These are phyloP conservation scores for Hermodice carunculata DNA, from an alignment of 2,888 invertebrate species.

Conservation along the genomic window DNA sequence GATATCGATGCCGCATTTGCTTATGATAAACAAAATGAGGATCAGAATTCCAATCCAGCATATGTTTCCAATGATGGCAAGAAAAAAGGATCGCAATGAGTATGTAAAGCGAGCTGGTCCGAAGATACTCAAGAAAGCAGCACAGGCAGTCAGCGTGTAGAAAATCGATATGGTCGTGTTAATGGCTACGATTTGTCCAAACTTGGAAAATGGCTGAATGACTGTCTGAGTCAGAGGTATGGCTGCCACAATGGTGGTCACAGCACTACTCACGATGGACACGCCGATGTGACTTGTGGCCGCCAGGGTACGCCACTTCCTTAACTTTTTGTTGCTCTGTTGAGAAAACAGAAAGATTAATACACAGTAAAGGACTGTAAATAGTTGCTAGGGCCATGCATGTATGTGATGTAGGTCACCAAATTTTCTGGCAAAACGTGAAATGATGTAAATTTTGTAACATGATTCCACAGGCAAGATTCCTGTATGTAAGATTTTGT, in stretches of 20 bases:
- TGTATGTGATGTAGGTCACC: no score
- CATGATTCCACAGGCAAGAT: no score
- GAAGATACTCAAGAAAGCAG: constrained; percentile 53
- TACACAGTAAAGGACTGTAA: no score
- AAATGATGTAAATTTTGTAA: no score
- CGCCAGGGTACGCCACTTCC: constrained; percentile 55
- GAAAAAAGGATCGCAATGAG: constrained; percentile 3
- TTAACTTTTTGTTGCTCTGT: constrained; percentile 45
- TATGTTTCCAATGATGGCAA: constrained; percentile 14
- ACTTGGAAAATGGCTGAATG: constrained; percentile 63
- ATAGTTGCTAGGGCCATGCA: no score
- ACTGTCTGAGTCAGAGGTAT: constrained; percentile 62
- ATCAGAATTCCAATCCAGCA: constrained; percentile 40
- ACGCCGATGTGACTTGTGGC: constrained; percentile 63
- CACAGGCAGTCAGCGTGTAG: constrained; percentile 59
- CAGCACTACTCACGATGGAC: constrained; percentile 59
- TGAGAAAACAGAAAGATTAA: constrained; percentile 3
- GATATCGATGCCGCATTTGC: constrained; percentile 46
- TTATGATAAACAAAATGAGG: constrained; percentile 46
- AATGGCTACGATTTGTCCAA: constrained; percentile 64
- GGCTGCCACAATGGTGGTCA: constrained; percentile 64
- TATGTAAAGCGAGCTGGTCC: constrained; percentile 53
- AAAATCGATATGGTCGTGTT: constrained; percentile 61
- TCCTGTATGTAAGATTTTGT: no score
- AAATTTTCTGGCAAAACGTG: no score